Conservation (phyloP, 2,113 vertebrate species). For the Pedetes capensis region DNA sequence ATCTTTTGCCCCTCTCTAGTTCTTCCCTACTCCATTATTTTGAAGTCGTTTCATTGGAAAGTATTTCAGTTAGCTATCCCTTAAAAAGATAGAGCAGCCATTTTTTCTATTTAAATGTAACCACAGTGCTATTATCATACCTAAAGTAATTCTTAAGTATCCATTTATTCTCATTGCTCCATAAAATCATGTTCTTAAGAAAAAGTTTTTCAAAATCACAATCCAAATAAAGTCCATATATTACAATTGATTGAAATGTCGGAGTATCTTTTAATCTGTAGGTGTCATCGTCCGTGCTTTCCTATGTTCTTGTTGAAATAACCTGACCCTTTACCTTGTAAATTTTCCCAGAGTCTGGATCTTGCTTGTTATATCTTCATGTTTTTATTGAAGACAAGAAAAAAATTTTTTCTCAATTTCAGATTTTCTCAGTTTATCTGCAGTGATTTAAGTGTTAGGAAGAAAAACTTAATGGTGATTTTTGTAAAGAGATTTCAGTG, state of each 20-base stretch:
- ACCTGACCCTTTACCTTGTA: neutral
- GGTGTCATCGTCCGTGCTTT: neutral
- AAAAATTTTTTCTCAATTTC: too few relatives aligned
- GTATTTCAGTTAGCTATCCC: neutral
- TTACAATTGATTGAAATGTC: neutral
- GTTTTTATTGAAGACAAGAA: neutral
- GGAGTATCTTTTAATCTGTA: neutral
- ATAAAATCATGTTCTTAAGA: neutral
- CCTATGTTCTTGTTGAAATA: neutral
- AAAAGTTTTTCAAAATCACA: neutral
- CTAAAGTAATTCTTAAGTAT: neutral
- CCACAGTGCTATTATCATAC: neutral
- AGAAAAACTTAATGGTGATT: neutral
- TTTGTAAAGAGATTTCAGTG: neutral
- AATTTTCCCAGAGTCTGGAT: neutral
- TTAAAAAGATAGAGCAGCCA: neutral
- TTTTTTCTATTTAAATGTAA: neutral
- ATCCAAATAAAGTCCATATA: neutral
- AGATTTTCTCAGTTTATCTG: neutral
- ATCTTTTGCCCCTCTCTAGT: neutral
- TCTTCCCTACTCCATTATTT: neutral
- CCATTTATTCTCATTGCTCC: neutral
- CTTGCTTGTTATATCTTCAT: neutral
- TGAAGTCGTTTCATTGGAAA: neutral
- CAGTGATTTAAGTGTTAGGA: neutral